These are phyloP conservation scores for Andrena marginata DNA, from an alignment of 2,888 invertebrate species.

Conservation along the genomic window DNA sequence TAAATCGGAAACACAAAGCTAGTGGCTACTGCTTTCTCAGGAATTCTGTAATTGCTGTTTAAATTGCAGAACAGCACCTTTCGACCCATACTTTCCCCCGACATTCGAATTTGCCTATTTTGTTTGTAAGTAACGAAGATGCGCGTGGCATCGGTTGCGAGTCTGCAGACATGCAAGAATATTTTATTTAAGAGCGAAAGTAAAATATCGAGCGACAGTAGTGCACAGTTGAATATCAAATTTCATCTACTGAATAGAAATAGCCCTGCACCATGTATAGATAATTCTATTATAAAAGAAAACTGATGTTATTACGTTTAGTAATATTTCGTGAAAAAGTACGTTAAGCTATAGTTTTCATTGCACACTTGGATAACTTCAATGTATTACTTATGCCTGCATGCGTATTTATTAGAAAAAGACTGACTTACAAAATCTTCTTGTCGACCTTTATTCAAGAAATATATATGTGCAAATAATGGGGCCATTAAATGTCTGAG, in stretches of 20 bases:
- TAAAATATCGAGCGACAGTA: conserved; percentile 8
- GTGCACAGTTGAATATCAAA: conserved; percentile 4
- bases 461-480: conserved; percentile 27
- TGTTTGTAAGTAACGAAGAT: conserved; percentile 2
- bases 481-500: conserved; percentile 35
- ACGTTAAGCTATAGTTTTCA: conserved; percentile 25
- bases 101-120: conserved; percentile 2
- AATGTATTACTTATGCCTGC: conserved; percentile 25
- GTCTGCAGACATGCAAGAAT: conserved; percentile 26
- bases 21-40: background rate
- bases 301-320: conserved; percentile 19
- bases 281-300: conserved; percentile 13
- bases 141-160: conserved; percentile 3
- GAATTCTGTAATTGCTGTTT: conserved; percentile 2
- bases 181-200: conserved; percentile 5
- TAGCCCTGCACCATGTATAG: conserved; percentile 16
- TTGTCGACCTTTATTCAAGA: conserved; percentile 31
- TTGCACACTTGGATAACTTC: conserved; percentile 17
- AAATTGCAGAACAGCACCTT: conserved; percentile 16
- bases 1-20: conserved; percentile 10
- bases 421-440: conserved; percentile 43
- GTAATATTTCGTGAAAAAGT: conserved; percentile 24
- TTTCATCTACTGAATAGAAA: conserved; percentile 14
- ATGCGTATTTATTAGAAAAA: conserved; percentile 27
- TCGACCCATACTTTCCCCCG: background rate